Percentiles rank a stretch among this genome's conserved stretches.
phyloP scores from a whole-genome alignment of 2,888 invertebrate genomes.

The Drosophila picticornis region DNA sequence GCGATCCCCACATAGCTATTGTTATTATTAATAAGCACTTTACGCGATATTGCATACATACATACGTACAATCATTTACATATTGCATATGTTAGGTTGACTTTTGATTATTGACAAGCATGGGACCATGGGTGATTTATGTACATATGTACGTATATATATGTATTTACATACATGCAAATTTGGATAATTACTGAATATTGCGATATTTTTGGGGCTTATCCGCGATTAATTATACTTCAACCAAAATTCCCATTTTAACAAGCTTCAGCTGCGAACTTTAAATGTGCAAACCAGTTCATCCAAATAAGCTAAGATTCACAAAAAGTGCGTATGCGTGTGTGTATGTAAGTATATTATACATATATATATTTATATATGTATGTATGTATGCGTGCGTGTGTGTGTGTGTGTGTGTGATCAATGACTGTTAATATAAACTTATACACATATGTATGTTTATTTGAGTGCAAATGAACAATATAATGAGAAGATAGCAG shows the following conservation, averaged over 20 bases:
- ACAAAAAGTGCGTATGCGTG: conserved; percentile 20
- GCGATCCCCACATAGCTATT: conserved; percentile 1
- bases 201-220: conserved; percentile 5
- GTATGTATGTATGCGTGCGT: too few species aligned
- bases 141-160: not conserved
- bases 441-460: conserved; percentile 12
- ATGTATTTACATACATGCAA: not conserved
- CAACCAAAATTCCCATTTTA: conserved; percentile 13
- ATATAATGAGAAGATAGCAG: conserved; percentile 4
- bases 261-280: conserved; percentile 16
- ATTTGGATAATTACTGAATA: conserved; percentile 6
- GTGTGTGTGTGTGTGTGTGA: not conserved
- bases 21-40: conserved; percentile 6
- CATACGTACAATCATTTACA: not conserved
- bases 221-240: conserved; percentile 15
- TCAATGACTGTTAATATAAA: conserved; percentile 12
- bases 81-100: conserved; percentile 9
- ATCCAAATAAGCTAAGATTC: conserved; percentile 43
- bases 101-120: conserved; percentile 19
- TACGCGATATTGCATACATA: conserved; percentile 8
- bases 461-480: conserved; percentile 28
- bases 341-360: not conserved
- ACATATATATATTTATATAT: not conserved
- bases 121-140: conserved; percentile 1
- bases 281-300: conserved; percentile 33